Base-by-base conservation (phyloP, 92 coral and sea anemone species). In the Porites cylindrica region DNA sequence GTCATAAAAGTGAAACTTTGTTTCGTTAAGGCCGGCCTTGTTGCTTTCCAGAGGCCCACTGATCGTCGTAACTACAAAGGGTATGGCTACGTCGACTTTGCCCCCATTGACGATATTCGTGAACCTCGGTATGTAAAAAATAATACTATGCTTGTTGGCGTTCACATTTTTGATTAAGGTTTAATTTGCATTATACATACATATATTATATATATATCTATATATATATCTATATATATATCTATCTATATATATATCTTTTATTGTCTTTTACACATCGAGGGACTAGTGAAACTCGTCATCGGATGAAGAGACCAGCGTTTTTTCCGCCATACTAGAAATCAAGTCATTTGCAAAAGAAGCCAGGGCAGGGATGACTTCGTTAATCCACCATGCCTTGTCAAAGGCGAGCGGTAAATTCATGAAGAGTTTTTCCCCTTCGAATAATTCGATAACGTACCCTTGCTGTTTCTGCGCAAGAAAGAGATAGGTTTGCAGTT, bases 401-500 rank as follows among this genome's bases (percentile, higher is more conserved):
- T 77, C 82, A 7, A 77, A 77, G 1, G 8, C 7, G 1, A 16
- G 16, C 10, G 32, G 0, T 3, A 6, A 10, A 32, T 17, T 24
- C 0, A 18, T 20, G 53, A 9, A 1, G 3, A 77, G 0, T 14
- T 77, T 60, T 21, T 56, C 64, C 13, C 51, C 67, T 3, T 32
- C 20, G 82, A 43, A 24, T 7, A 77, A 12, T 17, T 77, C 82
- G 19, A 77, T 21, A 1, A 77, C 26, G 70, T 60, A 64, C 2
- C 82, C 82, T 3, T 11, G 3, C 4, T 10, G 23, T 59, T 19
- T 70, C 8, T 13, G 4, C 2, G 82, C 12, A 59, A 77, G 70
- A 77, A 77, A 77, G 18, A 77, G 18, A 21, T 77, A 77, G 20
- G 62, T 47, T 21, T 77, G 82, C 5, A 77, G 43, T 29, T 77